A percentile compares a stretch with the other conserved stretches of the same genome.
phyloP scores from a whole-genome alignment of 2,888 invertebrate species.

The Gnatocerus cornutus region DNA sequence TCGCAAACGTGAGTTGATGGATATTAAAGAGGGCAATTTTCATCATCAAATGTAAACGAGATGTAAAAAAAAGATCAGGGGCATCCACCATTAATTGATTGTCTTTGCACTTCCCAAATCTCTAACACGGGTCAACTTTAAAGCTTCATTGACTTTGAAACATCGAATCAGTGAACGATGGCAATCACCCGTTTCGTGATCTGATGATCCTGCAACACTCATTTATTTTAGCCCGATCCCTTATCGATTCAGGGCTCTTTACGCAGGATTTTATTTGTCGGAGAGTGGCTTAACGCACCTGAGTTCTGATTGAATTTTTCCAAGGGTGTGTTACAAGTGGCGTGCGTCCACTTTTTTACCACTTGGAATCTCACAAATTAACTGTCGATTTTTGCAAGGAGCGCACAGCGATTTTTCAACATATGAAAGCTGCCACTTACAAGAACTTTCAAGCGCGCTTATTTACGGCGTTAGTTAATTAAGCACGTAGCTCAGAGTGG shows the following conservation, averaged over 20 bases:
- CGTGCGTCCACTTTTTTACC: no score
- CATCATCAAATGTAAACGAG: background rate
- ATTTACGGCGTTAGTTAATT: slow-evolving; percentile 31
- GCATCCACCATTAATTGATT: no score
- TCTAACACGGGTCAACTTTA: background rate
- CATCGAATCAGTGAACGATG: background rate
- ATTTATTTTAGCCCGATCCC: slow-evolving; percentile 8
- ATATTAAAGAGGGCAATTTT: slow-evolving; percentile 3
- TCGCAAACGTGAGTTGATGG: slow-evolving; percentile 9
- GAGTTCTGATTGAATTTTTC: slow-evolving; percentile 8
- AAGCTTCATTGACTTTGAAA: background rate
- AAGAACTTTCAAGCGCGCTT: slow-evolving; percentile 50
- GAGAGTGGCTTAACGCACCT: slow-evolving; percentile 6
- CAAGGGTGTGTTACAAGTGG: background rate
- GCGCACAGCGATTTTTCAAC: no score
- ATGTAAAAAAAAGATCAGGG: no score
- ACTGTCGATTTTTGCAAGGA: no score
- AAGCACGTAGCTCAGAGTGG: slow-evolving; percentile 34
- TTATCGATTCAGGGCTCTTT: slow-evolving; percentile 12
- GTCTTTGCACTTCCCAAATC: background rate
- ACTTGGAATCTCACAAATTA: no score
- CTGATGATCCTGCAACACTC: slow-evolving; percentile 20
- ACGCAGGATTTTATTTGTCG: slow-evolving; percentile 2
- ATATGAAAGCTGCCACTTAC: slow-evolving; percentile 44
- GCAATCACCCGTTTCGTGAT: slow-evolving; percentile 13